A percentile compares a stretch with the other conserved stretches of the same genome.
Evolutionary conservation across 2,113 vertebrate species (phyloP).

Genomic region (Rhinolophus ferrumequinum): DNA sequence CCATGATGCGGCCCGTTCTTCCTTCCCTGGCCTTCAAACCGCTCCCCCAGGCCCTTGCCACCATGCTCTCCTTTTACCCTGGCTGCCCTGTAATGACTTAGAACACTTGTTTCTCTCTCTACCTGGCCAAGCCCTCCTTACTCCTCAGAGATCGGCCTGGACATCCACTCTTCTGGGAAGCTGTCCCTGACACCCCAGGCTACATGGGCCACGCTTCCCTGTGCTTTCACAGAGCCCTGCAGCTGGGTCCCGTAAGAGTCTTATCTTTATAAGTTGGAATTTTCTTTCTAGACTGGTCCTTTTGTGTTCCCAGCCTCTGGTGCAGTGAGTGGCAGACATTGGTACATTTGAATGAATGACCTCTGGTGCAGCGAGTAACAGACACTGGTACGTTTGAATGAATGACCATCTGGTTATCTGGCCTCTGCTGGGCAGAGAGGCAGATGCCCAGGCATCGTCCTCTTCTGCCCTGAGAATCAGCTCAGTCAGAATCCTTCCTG

Average conservation of each 20-base stretch:
- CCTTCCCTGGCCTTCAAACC: too few species aligned
- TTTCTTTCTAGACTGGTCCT: neutral
- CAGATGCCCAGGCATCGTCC: neutral
- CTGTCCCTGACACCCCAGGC: neutral
- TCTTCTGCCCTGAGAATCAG: neutral
- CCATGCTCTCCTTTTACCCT: too few species aligned
- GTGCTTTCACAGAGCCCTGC: neutral
- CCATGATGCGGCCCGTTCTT: too few species aligned
- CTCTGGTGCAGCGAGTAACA: neutral
- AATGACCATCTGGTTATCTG: neutral
- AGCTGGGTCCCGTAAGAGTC: neutral
- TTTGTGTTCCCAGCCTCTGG: neutral
- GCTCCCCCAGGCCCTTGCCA: too few species aligned
- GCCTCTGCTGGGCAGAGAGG: neutral
- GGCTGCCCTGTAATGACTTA: too few species aligned
- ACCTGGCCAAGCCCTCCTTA: too few species aligned
- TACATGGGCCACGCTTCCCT: accelerated
- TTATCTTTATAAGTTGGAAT: neutral
- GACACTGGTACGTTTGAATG: neutral
- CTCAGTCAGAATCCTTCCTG: neutral
- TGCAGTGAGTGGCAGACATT: neutral
- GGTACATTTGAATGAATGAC: neutral
- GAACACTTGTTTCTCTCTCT: too few species aligned
- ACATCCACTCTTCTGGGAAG: neutral
- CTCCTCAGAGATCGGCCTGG: too few species aligned